These are phyloP conservation scores for Ageneiosus marmoratus DNA, from an alignment of 2,113 vertebrate genomes.

Conservation along the genomic window DNA sequence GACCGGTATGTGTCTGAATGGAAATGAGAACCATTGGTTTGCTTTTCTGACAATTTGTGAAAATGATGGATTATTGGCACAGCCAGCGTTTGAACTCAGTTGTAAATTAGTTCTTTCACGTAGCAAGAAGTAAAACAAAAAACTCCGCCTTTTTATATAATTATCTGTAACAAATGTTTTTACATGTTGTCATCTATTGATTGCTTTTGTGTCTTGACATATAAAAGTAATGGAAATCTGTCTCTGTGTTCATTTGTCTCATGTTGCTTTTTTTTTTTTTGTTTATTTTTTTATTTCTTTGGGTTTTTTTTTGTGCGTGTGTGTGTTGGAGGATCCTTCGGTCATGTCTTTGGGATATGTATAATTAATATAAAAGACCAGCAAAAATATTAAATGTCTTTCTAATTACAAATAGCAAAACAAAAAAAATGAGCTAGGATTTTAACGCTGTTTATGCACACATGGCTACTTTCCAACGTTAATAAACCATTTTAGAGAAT, in stretches of 20 bases:
- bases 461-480: constrained; percentile 27
- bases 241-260: constrained; percentile 43
- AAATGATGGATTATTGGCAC: constrained; percentile 40
- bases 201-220: constrained; percentile 67
- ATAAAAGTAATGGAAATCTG: constrained; percentile 63
- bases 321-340: background rate
- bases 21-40: constrained; percentile 40
- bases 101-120: constrained; percentile 70
- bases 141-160: constrained; percentile 65
- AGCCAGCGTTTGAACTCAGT: constrained; percentile 57
- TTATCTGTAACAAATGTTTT: constrained; percentile 65
- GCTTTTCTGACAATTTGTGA: constrained; percentile 46
- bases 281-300: background rate
- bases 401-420: constrained; percentile 13
- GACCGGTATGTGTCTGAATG: constrained; percentile 41
- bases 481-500: constrained; percentile 49
- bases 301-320: too few relatives aligned
- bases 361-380: constrained; percentile 15
- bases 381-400: constrained; percentile 38
- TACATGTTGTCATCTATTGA: constrained; percentile 68
- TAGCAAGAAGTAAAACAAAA: constrained; percentile 58
- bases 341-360: constrained; percentile 15
- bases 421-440: constrained; percentile 22
- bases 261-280: constrained; percentile 28
- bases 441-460: constrained; percentile 43